Conservation (phyloP, 2,113 vertebrate species). For the Notothenia rossii region DNA sequence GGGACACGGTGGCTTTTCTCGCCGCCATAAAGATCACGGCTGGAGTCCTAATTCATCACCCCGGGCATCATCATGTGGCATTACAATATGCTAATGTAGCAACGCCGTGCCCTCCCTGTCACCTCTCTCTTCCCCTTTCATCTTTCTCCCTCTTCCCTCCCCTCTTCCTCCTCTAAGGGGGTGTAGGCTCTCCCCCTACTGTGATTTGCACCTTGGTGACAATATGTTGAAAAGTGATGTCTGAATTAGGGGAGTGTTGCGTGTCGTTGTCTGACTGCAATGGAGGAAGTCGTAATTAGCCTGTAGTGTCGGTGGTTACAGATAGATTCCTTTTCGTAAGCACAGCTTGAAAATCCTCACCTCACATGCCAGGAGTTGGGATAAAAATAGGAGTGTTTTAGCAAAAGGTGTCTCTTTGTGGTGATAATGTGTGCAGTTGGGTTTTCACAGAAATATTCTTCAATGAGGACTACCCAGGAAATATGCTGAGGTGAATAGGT, state of each 20-base stretch:
- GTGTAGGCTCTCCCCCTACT: not conserved
- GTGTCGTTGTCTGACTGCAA: slow-evolving; percentile 41
- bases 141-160: slow-evolving; percentile 34
- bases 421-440: slow-evolving; percentile 6
- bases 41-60: slow-evolving; percentile 78
- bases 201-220: slow-evolving; percentile 35
- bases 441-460: slow-evolving; percentile 1
- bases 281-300: slow-evolving; percentile 48
- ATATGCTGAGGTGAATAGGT: not conserved
- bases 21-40: slow-evolving; percentile 67
- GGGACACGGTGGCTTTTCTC: slow-evolving; percentile 70
- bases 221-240: slow-evolving; percentile 38
- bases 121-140: slow-evolving; percentile 56
- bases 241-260: slow-evolving; percentile 38
- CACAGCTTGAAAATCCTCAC: slow-evolving; percentile 7
- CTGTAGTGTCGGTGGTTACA: slow-evolving; percentile 26
- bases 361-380: not conserved
- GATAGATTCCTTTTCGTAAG: slow-evolving; percentile 27
- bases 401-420: slow-evolving; percentile 28
- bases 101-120: slow-evolving; percentile 56
- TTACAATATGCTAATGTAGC: slow-evolving; percentile 81
- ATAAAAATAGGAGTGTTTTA: slow-evolving; percentile 16
- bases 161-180: slow-evolving; percentile 6
- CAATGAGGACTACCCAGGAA: not conserved
- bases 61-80: slow-evolving; percentile 73